phyloP scores from a whole-genome alignment of 2,113 vertebrate species.

The Psettodes erumei region DNA sequence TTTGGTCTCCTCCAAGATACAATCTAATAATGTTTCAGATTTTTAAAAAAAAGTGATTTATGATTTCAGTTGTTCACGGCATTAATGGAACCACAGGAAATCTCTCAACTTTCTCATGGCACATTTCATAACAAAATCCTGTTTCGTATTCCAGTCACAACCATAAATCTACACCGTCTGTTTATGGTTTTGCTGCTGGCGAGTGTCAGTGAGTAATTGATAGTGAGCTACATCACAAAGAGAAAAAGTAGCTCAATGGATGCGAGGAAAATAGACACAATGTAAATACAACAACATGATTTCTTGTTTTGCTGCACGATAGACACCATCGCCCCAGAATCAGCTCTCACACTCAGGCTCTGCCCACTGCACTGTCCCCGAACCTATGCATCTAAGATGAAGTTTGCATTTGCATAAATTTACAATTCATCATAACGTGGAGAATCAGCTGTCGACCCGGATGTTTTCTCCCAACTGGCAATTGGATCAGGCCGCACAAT shows the following conservation, averaged over 20 bases:
- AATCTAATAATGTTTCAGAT: constrained; percentile 37
- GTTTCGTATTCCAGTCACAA: constrained; percentile 56
- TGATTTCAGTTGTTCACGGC: constrained; percentile 21
- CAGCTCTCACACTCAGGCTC: constrained; percentile 16
- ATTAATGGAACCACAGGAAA: constrained; percentile 40
- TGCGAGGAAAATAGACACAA: constrained; percentile 59
- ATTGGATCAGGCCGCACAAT: constrained; percentile 40
- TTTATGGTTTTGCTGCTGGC: constrained; percentile 48
- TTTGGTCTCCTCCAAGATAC: constrained; percentile 15
- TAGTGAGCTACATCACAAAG: constrained; percentile 42
- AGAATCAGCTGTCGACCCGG: constrained; percentile 38
- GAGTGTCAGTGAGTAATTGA: constrained; percentile 69
- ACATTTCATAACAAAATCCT: constrained; percentile 51
- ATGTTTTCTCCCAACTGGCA: constrained; percentile 42
- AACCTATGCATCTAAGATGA: constrained; percentile 52
- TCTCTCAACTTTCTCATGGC: constrained; percentile 42
- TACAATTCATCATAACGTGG: constrained; percentile 45
- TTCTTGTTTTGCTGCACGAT: constrained; percentile 52
- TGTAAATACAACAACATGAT: constrained; percentile 42
- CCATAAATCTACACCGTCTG: constrained; percentile 49
- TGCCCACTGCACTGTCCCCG: constrained; percentile 34
- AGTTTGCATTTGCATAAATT: constrained; percentile 61
- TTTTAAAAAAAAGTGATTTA: constrained; percentile 14
- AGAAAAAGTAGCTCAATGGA: constrained; percentile 56
- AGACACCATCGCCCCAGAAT: constrained; percentile 41